A percentile compares a stretch with the other conserved stretches of the same genome.
Evolutionary conservation across 2,113 vertebrate genomes (phyloP).

Genomic region (Tragelaphus imberbis): DNA sequence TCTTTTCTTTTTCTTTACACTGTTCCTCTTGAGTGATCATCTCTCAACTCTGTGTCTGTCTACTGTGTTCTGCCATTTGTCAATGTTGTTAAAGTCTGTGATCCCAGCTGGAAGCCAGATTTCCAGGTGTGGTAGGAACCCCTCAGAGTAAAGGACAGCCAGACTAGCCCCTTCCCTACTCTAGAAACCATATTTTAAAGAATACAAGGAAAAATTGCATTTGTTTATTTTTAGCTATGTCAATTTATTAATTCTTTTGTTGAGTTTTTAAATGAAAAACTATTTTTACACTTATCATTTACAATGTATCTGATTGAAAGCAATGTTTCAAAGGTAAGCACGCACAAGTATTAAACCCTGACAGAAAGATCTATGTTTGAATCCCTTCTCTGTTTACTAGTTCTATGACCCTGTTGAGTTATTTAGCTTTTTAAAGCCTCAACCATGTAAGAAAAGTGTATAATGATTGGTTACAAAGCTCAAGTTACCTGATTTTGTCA

Average conservation of each 20-base stretch:
- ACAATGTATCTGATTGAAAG: background rate
- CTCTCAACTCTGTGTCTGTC: background rate
- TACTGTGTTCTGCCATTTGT: background rate
- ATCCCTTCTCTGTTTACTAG: background rate
- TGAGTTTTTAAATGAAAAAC: background rate
- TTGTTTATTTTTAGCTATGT: background rate
- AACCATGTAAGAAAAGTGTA: background rate
- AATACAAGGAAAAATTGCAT: background rate
- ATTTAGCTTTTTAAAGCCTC: background rate
- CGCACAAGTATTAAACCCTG: background rate
- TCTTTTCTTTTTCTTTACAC: background rate
- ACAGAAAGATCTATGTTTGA: background rate
- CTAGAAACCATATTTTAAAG: background rate
- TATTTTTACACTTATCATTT: background rate
- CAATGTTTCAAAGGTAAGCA: background rate
- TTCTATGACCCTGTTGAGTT: background rate
- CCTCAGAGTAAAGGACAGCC: background rate
- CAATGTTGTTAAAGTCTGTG: background rate
- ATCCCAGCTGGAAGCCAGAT: accelerated
- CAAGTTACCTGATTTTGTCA: background rate
- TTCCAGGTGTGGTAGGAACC: background rate
- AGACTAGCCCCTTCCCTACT: background rate
- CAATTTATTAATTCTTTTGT: background rate
- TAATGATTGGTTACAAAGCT: background rate
- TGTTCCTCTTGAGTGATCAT: background rate